Percentiles rank a stretch among this genome's conserved stretches.
Evolutionary conservation across 2,113 vertebrate species (phyloP).

Genomic region (Pipra filicauda): DNA sequence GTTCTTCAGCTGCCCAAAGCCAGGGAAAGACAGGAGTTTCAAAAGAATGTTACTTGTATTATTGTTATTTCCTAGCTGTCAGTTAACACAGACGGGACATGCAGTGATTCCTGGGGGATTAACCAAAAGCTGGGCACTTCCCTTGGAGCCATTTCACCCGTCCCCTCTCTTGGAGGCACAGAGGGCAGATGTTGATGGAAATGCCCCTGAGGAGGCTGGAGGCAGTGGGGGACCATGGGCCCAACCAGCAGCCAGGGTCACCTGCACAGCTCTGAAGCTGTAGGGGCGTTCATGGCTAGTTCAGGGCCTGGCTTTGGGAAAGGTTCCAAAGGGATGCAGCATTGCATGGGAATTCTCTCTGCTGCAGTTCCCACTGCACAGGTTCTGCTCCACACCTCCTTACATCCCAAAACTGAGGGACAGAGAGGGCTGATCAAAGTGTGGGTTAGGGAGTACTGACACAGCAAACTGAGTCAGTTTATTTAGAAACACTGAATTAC

Average conservation of each 20-base stretch:
- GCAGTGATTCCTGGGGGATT: accelerated
- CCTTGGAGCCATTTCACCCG: too few relatives aligned
- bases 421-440: not conserved
- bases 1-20: not conserved
- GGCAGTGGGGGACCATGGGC: accelerated
- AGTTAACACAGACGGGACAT: not conserved
- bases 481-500: not conserved
- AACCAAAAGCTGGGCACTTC: not conserved
- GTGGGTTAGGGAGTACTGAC: not conserved
- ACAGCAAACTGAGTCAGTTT: not conserved
- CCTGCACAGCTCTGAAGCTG: not conserved
- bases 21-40: not conserved
- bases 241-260: not conserved
- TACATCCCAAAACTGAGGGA: not conserved
- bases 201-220: not conserved
- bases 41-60: not conserved
- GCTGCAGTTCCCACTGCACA: not conserved
- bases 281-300: not conserved
- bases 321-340: not conserved
- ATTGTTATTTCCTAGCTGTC: not conserved
- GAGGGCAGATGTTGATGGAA: not conserved
- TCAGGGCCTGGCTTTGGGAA: not conserved
- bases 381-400: not conserved
- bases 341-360: accelerated
- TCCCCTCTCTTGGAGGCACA: not conserved